Evolutionary conservation across 2,113 vertebrate genomes (phyloP).

Genomic region (Dasyurus viverrinus): DNA sequence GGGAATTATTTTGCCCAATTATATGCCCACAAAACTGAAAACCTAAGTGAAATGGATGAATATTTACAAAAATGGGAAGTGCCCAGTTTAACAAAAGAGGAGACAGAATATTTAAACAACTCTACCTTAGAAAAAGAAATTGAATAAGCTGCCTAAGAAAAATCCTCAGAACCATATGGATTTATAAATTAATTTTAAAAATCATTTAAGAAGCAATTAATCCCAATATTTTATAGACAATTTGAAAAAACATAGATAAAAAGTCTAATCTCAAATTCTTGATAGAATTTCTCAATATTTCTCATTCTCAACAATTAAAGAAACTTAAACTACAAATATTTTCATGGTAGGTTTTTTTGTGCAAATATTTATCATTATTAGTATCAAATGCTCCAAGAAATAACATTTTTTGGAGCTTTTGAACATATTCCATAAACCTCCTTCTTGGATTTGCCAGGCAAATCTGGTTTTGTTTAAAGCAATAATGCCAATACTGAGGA

Average conservation of each 20-base stretch:
- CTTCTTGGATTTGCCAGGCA: not conserved
- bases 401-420: not conserved
- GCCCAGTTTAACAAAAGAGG: not conserved
- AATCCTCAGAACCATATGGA: no score
- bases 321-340: no score
- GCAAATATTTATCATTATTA: not conserved
- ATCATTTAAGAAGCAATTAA: not conserved
- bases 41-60: not conserved
- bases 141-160: no score
- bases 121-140: not conserved
- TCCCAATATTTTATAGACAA: not conserved
- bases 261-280: no score
- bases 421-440: not conserved
- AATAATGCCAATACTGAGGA: not conserved
- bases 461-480: not conserved
- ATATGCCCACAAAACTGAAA: not conserved
- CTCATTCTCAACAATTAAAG: no score
- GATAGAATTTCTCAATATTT: not conserved
- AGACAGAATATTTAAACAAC: not conserved
- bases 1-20: not conserved
- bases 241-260: not conserved
- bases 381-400: not conserved
- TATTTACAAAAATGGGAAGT: not conserved
- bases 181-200: not conserved
- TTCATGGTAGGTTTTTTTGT: no score